Conservation (phyloP, 2,888 invertebrate species). For the Lochmaea crataegi region DNA sequence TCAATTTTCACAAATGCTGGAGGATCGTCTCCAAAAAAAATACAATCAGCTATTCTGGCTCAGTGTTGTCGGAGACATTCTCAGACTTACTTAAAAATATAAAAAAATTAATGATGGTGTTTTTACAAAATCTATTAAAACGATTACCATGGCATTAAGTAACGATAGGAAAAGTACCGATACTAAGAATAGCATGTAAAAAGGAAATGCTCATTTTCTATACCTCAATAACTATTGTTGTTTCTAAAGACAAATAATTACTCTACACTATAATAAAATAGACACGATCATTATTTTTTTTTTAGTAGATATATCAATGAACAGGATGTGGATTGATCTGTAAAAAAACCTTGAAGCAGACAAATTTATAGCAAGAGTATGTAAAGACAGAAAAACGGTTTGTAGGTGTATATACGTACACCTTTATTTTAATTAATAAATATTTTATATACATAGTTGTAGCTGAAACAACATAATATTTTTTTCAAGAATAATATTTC, state of each 20-base stretch:
- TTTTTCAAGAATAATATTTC: too few relatives aligned
- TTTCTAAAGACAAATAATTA: slow-evolving; percentile 12
- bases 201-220: neutral
- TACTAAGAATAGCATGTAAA: neutral
- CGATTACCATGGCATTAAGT: neutral
- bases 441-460: too few relatives aligned
- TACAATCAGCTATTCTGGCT: too few relatives aligned
- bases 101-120: too few relatives aligned
- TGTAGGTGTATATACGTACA: too few relatives aligned
- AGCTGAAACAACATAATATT: too few relatives aligned
- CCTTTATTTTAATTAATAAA: too few relatives aligned
- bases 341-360: slow-evolving; percentile 6
- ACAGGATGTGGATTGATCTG: slow-evolving; percentile 15
- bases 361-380: slow-evolving; percentile 8
- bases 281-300: neutral
- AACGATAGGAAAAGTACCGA: neutral
- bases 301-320: neutral
- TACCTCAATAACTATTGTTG: neutral
- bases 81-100: too few relatives aligned
- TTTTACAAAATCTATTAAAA: too few relatives aligned
- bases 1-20: too few relatives aligned
- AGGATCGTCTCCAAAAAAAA: too few relatives aligned
- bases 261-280: neutral
- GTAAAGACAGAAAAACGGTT: neutral
- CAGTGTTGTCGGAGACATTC: too few relatives aligned